Evolutionary conservation across 2,113 vertebrate genomes (phyloP).

Genomic region (Chaenogobius annularis): DNA sequence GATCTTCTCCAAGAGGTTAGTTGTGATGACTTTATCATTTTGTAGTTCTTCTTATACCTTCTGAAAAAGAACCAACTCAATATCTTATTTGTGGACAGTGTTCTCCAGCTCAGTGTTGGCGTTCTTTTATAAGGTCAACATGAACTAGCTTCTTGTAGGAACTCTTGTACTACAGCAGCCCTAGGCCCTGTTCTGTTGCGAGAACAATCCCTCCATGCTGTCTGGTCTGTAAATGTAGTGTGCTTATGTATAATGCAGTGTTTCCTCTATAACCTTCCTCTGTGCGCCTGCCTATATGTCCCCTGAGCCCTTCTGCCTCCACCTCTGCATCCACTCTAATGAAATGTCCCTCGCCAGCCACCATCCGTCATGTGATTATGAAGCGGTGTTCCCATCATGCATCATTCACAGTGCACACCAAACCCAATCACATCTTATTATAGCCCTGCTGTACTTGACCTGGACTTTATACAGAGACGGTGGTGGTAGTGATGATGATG

Average conservation of each 20-base stretch:
- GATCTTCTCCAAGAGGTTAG: background rate
- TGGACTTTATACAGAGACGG: conserved; percentile 1
- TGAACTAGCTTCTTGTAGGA: too few relatives aligned
- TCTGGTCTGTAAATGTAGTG: background rate
- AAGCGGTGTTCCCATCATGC: conserved; percentile 28
- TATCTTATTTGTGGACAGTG: too few relatives aligned
- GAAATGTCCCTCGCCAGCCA: conserved; percentile 36
- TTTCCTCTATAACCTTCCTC: background rate
- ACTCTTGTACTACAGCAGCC: too few relatives aligned
- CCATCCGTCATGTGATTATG: conserved; percentile 49
- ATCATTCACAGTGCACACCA: conserved; percentile 9
- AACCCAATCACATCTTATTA: conserved; percentile 28
- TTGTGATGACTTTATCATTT: background rate
- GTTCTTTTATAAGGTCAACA: too few relatives aligned
- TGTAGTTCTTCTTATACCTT: background rate
- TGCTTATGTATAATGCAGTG: background rate
- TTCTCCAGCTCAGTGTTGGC: too few relatives aligned
- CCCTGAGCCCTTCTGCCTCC: conserved; percentile 22
- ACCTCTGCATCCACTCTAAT: conserved; percentile 34
- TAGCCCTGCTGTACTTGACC: background rate
- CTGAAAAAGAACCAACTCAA: too few relatives aligned
- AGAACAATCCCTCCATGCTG: background rate
- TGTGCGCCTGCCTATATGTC: background rate
- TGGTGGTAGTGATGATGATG: too few relatives aligned
- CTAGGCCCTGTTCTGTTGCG: background rate